These are phyloP conservation scores for Catamblyrhynchus diadema DNA, from an alignment of 2,797 vertebrate genomes.

Conservation along the genomic window DNA sequence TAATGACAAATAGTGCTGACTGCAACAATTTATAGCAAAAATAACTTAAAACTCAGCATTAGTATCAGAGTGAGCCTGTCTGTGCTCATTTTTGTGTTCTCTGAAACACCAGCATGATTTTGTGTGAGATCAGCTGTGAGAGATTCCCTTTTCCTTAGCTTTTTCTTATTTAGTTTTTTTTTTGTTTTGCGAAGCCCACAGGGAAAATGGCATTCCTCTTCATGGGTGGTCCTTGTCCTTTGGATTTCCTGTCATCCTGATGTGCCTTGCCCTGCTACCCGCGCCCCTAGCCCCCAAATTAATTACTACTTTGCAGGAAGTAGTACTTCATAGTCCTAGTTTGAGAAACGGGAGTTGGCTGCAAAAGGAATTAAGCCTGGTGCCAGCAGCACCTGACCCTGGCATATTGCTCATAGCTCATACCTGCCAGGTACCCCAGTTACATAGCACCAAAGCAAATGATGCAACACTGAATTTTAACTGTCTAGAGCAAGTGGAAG, in stretches of 20 bases:
- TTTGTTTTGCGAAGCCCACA: neutral
- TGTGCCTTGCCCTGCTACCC: neutral
- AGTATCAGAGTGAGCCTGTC: neutral
- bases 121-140: neutral
- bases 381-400: neutral
- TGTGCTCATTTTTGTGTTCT: neutral
- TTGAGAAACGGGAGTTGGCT: neutral
- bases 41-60: neutral
- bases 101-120: neutral
- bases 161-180: neutral
- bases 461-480: neutral
- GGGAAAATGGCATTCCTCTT: neutral
- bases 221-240: accelerated
- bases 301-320: neutral
- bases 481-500: neutral
- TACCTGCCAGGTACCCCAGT: neutral
- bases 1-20: slow-evolving; percentile 21
- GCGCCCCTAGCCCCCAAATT: neutral
- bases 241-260: neutral
- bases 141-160: neutral
- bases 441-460: neutral
- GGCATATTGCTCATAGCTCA: neutral
- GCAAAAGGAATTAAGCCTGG: neutral
- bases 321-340: neutral
- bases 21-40: slow-evolving; percentile 1